Percentiles rank a stretch among this genome's conserved stretches.
phyloP scores from a whole-genome alignment of 2,888 invertebrate genomes.

The Trisateles emortualis region DNA sequence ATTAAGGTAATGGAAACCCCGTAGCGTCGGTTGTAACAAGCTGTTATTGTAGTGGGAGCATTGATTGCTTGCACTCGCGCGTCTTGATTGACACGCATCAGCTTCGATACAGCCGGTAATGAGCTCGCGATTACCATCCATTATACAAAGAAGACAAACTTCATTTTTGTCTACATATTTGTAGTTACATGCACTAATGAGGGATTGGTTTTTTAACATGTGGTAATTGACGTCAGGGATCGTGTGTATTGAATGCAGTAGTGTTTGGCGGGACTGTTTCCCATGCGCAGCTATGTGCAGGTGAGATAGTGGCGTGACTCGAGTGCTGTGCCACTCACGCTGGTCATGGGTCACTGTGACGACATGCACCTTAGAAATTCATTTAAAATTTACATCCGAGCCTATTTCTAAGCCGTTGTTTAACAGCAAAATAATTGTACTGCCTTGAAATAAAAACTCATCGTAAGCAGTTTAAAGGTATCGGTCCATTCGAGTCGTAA shows the following conservation, averaged over 20 bases:
- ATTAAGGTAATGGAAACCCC: constrained; percentile 76
- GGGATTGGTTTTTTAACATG: constrained; percentile 53
- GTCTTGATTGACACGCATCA: constrained; percentile 77
- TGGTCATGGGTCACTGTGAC: constrained; percentile 53
- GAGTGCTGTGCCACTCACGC: constrained; percentile 19
- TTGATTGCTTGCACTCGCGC: constrained; percentile 65
- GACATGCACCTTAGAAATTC: constrained; percentile 37
- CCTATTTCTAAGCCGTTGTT: background rate
- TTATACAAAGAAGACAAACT: constrained; percentile 64
- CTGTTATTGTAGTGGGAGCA: constrained; percentile 69
- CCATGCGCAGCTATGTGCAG: constrained; percentile 27
- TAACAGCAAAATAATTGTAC: background rate
- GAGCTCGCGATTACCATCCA: constrained; percentile 71
- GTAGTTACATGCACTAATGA: constrained; percentile 58
- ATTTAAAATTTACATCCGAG: constrained; percentile 35
- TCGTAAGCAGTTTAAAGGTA: constrained; percentile 9
- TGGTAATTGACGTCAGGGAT: constrained; percentile 57
- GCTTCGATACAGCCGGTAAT: constrained; percentile 70
- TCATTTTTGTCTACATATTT: constrained; percentile 58
- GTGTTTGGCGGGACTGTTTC: constrained; percentile 36
- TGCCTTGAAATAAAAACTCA: constrained; percentile 19
- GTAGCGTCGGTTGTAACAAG: constrained; percentile 71
- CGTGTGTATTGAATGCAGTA: constrained; percentile 46
- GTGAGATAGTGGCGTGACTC: constrained; percentile 18
- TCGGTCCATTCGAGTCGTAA: constrained; percentile 35